phyloP scores from a whole-genome alignment of 2,888 invertebrate genomes.

The Margaritifera margaritifera region DNA sequence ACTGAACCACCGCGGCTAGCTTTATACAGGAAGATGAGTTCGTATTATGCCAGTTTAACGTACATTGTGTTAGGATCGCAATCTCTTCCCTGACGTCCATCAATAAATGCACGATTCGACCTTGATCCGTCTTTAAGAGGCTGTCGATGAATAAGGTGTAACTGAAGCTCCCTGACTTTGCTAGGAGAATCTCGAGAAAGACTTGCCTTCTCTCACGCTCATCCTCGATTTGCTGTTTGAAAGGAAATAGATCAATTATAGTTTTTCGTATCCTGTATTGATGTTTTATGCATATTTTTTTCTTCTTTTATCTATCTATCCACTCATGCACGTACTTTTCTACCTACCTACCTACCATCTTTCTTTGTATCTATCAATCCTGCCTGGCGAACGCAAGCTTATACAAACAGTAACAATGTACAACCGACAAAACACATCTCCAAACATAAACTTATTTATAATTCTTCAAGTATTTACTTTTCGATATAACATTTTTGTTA shows the following conservation, averaged over 20 bases:
- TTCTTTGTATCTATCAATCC: no score
- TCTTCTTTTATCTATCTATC: no score
- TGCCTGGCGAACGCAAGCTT: no score
- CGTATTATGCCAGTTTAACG: not conserved
- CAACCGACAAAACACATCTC: no score
- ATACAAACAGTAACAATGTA: no score
- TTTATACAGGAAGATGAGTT: not conserved
- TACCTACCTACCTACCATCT: no score
- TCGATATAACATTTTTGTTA: no score
- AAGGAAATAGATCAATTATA: not conserved
- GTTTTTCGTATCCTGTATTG: not conserved
- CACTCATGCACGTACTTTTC: no score
- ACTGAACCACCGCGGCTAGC: not conserved
- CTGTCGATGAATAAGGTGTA: constrained; percentile 42
- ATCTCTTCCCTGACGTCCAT: constrained; percentile 49
- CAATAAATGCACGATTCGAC: constrained; percentile 30
- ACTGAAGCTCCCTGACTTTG: constrained; percentile 24
- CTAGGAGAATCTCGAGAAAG: constrained; percentile 38
- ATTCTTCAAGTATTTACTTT: no score
- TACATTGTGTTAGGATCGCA: constrained; percentile 33
- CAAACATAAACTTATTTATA: no score
- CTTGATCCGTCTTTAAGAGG: constrained; percentile 34
- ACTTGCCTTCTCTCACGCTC: constrained; percentile 20
- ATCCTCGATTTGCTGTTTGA: constrained; percentile 32
- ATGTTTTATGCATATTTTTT: no score